Percentiles rank a stretch among this genome's conserved stretches.
These are phyloP conservation scores for Schizothorax lantsangensis DNA, from an alignment of 2,797 vertebrate species.

Conservation along the genomic window DNA sequence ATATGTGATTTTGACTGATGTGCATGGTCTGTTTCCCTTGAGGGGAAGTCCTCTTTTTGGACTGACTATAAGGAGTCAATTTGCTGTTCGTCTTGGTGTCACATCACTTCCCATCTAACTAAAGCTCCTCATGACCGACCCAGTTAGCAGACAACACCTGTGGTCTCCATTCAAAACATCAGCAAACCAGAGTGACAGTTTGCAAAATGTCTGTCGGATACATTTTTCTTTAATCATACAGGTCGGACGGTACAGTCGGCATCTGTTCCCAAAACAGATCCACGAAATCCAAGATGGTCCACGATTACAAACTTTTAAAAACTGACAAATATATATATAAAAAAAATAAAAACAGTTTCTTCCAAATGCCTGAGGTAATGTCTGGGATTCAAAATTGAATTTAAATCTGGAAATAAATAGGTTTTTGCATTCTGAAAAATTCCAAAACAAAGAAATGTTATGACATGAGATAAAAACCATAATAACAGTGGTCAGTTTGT, in stretches of 20 bases:
- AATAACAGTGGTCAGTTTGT: neutral
- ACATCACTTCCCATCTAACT: slow-evolving; percentile 29
- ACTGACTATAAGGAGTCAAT: neutral
- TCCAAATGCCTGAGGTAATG: neutral
- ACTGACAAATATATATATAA: neutral
- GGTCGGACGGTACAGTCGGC: slow-evolving; percentile 22
- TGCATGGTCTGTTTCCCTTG: neutral
- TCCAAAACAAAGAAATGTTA: slow-evolving; percentile 16
- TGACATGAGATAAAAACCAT: neutral
- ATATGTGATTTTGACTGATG: slow-evolving; percentile 46
- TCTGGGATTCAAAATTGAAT: neutral
- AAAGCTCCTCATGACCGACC: slow-evolving; percentile 21
- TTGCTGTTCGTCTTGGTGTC: slow-evolving; percentile 30
- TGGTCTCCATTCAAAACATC: slow-evolving; percentile 31
- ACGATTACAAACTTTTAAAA: slow-evolving; percentile 21
- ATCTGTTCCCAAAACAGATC: slow-evolving; percentile 33
- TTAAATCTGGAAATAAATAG: slow-evolving; percentile 10
- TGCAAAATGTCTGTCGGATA: slow-evolving; percentile 14
- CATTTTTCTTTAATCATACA: slow-evolving; percentile 20
- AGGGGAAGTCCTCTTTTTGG: neutral
- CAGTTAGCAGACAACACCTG: slow-evolving; percentile 27
- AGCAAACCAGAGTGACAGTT: slow-evolving; percentile 33
- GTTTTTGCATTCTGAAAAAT: neutral
- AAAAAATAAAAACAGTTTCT: neutral
- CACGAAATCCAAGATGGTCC: slow-evolving; percentile 14